Percentiles rank a stretch among this genome's conserved stretches.
phyloP scores from a whole-genome alignment of 92 coral and sea anemone species.

The Scolanthus callimorphus region DNA sequence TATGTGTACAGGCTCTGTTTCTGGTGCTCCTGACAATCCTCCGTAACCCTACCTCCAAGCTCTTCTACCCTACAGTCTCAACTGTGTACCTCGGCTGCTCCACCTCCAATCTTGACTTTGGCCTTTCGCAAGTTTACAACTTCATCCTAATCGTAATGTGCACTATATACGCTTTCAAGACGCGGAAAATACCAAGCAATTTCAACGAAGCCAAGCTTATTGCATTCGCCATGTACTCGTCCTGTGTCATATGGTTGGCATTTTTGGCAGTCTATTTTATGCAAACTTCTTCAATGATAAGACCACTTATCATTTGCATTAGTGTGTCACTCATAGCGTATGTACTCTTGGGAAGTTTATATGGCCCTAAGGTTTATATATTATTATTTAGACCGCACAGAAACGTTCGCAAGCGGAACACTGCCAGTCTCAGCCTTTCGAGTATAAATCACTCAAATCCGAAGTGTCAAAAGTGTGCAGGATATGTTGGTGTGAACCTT shows the following conservation, averaged over 20 bases:
- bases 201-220: slow-evolving; percentile 97
- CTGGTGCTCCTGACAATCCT: slow-evolving; percentile 70
- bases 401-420: slow-evolving; percentile 69
- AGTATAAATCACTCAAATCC: slow-evolving; percentile 60
- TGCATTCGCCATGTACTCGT: slow-evolving; percentile 97
- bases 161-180: slow-evolving; percentile 94
- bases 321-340: slow-evolving; percentile 89
- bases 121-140: slow-evolving; percentile 95
- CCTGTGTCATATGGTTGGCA: slow-evolving; percentile 93
- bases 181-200: slow-evolving; percentile 93
- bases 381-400: slow-evolving; percentile 83
- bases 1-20: slow-evolving; percentile 79
- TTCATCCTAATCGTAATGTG: slow-evolving; percentile 86
- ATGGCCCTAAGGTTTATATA: slow-evolving; percentile 90
- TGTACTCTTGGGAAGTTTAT: slow-evolving; percentile 80
- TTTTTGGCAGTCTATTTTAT: slow-evolving; percentile 86
- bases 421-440: slow-evolving; percentile 84
- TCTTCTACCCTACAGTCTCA: slow-evolving; percentile 59
- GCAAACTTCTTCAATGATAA: slow-evolving; percentile 59
- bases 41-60: slow-evolving; percentile 64
- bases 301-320: slow-evolving; percentile 70
- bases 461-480: slow-evolving; percentile 49
- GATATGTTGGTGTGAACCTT: slow-evolving; percentile 40
- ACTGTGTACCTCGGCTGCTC: slow-evolving; percentile 78
- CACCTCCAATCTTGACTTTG: slow-evolving; percentile 77